Evolutionary conservation across 2,113 vertebrate species (phyloP).

Genomic region (Cacatua alba): DNA sequence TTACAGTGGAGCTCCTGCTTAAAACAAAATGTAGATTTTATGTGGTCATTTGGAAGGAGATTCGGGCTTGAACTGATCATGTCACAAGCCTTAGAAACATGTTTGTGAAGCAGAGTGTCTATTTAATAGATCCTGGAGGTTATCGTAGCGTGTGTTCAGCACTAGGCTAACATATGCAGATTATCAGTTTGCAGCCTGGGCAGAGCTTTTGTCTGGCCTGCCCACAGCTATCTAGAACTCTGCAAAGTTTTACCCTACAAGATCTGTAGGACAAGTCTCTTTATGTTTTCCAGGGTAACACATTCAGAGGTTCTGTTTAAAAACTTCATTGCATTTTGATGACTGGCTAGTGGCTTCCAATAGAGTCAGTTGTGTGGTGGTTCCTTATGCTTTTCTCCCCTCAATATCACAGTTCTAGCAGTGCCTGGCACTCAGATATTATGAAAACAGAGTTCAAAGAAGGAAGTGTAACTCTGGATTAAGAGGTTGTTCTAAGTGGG

Average conservation of each 20-base stretch:
- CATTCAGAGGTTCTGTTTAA: background rate
- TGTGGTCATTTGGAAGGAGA: background rate
- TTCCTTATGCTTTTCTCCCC: background rate
- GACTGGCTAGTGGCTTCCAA: background rate
- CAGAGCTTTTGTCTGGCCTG: background rate
- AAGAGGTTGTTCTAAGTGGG: background rate
- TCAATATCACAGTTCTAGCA: background rate
- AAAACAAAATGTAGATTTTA: background rate
- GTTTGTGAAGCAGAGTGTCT: background rate
- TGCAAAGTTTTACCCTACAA: background rate
- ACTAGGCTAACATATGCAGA: background rate
- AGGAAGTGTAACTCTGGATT: background rate
- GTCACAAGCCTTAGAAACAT: background rate
- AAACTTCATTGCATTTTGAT: background rate
- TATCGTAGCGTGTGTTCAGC: background rate
- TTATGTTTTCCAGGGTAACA: background rate
- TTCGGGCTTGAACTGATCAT: background rate
- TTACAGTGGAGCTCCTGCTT: background rate
- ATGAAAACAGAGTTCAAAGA: background rate
- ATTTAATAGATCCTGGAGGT: background rate
- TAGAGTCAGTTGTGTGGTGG: background rate
- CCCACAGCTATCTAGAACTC: background rate
- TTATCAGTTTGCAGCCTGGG: background rate
- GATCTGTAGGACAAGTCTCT: background rate
- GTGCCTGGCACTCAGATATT: background rate